phyloP scores from a whole-genome alignment of 2,888 invertebrate genomes.

The Conistra vaccinii region DNA sequence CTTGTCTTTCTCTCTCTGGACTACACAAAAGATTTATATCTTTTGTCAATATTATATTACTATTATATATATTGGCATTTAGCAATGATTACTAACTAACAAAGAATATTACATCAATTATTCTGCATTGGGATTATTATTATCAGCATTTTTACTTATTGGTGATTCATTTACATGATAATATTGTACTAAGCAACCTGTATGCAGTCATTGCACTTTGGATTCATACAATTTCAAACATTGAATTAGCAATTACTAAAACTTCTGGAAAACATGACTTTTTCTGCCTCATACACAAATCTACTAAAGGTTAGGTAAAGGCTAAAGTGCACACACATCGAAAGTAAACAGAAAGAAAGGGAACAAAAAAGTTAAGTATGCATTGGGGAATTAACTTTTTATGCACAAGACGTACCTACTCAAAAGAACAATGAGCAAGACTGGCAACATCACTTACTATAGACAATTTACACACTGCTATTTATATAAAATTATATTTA shows the following conservation, averaged over 20 bases:
- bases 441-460: not conserved
- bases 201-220: conserved; percentile 18
- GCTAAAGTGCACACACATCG: not conserved
- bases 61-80: not conserved
- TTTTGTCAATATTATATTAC: not conserved
- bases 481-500: not conserved
- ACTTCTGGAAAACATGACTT: not conserved
- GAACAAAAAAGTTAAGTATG: not conserved
- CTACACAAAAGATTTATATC: not conserved
- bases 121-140: conserved; percentile 8
- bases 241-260: not conserved
- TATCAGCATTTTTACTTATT: conserved; percentile 11
- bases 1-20: not conserved
- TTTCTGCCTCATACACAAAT: conserved; percentile 1
- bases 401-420: not conserved
- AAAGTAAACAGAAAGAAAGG: too few species aligned
- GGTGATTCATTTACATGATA: conserved; percentile 23
- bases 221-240: not conserved
- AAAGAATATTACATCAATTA: not conserved
- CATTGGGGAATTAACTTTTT: not conserved
- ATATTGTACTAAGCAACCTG: not conserved
- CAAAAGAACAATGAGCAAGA: not conserved
- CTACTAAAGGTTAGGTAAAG: not conserved
- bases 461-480: not conserved
- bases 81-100: not conserved